Conservation (phyloP, 2,888 invertebrate genomes). For the Epinotia bilunana region DNA sequence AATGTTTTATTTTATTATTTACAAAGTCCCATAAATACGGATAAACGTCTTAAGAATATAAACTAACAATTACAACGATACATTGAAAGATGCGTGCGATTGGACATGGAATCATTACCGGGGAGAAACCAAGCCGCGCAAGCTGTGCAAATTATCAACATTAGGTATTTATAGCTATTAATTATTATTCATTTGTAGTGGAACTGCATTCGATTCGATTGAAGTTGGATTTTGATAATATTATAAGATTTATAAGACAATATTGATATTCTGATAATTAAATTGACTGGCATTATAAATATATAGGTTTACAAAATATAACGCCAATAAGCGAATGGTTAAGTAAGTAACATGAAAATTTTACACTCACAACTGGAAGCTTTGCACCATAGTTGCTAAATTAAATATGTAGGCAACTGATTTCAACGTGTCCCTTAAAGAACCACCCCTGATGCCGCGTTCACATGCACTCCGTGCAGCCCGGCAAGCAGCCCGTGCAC, state of each 20-base stretch:
- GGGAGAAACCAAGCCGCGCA: not conserved
- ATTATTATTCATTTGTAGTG: not conserved
- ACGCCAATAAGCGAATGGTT: slow-evolving; percentile 1
- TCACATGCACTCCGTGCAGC: no score
- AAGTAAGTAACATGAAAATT: not conserved
- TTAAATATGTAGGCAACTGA: not conserved
- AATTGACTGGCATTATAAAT: not conserved
- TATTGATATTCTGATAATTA: no score
- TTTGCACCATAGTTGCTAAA: not conserved
- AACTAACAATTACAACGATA: slow-evolving; percentile 8
- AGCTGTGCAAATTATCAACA: not conserved
- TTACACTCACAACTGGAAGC: not conserved
- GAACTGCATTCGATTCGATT: slow-evolving; percentile 8
- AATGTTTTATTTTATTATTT: not conserved
- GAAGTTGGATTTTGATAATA: slow-evolving; percentile 4
- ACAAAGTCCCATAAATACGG: not conserved
- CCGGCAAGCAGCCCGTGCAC: no score
- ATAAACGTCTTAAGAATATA: slow-evolving; percentile 3
- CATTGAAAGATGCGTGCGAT: not conserved
- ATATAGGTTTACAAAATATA: slow-evolving; percentile 9
- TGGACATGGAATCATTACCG: not conserved
- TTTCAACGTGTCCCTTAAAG: not conserved
- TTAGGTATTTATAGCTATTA: not conserved
- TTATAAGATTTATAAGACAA: not conserved
- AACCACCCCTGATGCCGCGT: no score